Base-by-base conservation (phyloP, 2,888 invertebrate species). In the Chymomyza caudatula region DNA sequence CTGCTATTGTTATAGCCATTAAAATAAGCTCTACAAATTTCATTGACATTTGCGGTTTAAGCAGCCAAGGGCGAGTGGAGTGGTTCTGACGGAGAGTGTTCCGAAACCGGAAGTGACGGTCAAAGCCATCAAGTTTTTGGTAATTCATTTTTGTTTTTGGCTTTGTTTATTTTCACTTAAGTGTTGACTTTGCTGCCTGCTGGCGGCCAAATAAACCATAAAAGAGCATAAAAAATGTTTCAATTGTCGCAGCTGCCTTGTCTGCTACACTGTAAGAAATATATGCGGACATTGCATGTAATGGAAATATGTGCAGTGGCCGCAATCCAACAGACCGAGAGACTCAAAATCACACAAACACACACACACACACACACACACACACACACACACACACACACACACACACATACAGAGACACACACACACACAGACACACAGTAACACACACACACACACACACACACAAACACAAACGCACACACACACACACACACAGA, bases 181-280 rank as follows among this genome's bases (percentile, higher is more conserved):
- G 79, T 73, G 85, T 74, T 72, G 77, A 73, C 65, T 6, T 54
- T 54, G 20, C 57, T 63, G 43, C 20, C 56, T 61, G 51, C 44
- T 53, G 56, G 58, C 19, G 42, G 47, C 15, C 44, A 47, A 47
- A 47, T 47, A 47, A 85, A 73, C 80, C 82, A 85, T 85, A 77
- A 85, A 80, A 80, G 75, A 71, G 83, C 80, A 79, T 85, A 82
- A 73, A 71, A 79, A 82, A 82, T 85, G 85, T 75, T 79, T 75
- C 83, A 79, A 82, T 80, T 85, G 80, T 85, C 75, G 65, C 53
- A 53, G 53, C 53, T 53, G 25, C 25, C 23, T 11, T 37, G 29
- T 37, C 29, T 37, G 25, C 53, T 23, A 76, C 74, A 82, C 71
- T 71, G 80, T 65, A 67, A 67, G 51, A 51, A 51, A 49, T 64